phyloP scores from a whole-genome alignment of 1,140 invertebrate species.

The Colletes gigas region DNA sequence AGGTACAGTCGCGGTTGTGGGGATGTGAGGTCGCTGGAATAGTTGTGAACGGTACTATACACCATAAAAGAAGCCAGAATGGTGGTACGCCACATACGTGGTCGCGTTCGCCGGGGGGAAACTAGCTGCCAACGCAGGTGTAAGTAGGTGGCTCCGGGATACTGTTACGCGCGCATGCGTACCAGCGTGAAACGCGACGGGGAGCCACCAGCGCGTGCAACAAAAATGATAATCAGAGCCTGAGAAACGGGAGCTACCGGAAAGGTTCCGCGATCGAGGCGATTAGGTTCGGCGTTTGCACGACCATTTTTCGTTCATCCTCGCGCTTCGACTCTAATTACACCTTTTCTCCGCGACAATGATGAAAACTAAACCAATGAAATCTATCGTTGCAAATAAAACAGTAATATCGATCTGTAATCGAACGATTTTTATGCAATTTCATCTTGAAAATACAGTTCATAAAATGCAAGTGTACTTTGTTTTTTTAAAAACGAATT shows the following conservation, averaged over 20 bases:
- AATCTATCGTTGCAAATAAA: too few species aligned
- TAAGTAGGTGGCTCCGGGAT: slow-evolving; percentile 48
- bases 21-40: neutral
- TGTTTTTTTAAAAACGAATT: too few species aligned
- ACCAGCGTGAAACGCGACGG: neutral
- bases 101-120: neutral
- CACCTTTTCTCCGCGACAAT: too few species aligned
- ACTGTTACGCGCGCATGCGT: slow-evolving; percentile 45
- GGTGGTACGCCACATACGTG: slow-evolving; percentile 23
- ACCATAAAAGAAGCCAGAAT: slow-evolving; percentile 24
- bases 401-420: too few species aligned
- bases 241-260: slow-evolving; percentile 55
- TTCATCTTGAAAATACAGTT: too few species aligned
- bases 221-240: slow-evolving; percentile 58
- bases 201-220: neutral
- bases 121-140: slow-evolving; percentile 22
- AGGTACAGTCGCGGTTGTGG: neutral
- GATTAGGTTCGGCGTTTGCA: slow-evolving; percentile 40
- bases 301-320: slow-evolving; percentile 13
- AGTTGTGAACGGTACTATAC: slow-evolving; percentile 10
- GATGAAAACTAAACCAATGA: too few species aligned
- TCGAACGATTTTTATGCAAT: too few species aligned
- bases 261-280: slow-evolving; percentile 37
- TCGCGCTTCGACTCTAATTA: too few species aligned
- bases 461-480: too few species aligned